Evolutionary conservation across 1,140 invertebrate genomes (phyloP).

Genomic region (Drosophila azteca): DNA sequence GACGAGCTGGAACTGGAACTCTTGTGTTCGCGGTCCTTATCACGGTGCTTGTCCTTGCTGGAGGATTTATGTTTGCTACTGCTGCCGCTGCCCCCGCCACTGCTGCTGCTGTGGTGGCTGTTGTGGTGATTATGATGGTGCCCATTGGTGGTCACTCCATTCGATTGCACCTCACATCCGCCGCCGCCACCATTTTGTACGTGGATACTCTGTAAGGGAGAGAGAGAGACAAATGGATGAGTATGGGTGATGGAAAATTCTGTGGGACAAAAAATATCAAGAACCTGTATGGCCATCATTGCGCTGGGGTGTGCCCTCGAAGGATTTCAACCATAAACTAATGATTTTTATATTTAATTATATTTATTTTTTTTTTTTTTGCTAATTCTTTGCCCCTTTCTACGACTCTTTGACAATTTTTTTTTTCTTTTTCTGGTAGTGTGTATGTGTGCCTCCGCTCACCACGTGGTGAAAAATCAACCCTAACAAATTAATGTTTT

Average conservation of each 20-base stretch:
- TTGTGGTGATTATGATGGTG: constrained; percentile 85
- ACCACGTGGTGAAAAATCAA: constrained; percentile 81
- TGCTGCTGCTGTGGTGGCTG: constrained; percentile 79
- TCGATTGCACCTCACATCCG: constrained; percentile 66
- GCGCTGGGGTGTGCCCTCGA: neutral
- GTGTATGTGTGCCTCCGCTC: constrained; percentile 19
- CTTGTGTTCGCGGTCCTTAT: constrained; percentile 84
- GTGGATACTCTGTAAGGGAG: constrained; percentile 63
- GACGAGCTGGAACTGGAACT: constrained; percentile 78
- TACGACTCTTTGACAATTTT: neutral
- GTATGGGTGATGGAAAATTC: constrained; percentile 2
- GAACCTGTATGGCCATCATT: constrained; percentile 32
- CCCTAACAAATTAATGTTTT: constrained; percentile 63
- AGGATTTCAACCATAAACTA: too few relatives aligned
- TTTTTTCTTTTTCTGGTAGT: neutral
- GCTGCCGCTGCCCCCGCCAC: constrained; percentile 85
- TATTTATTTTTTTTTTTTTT: neutral
- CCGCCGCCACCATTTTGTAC: constrained; percentile 78
- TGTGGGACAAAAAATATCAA: constrained; percentile 16
- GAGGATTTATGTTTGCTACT: constrained; percentile 87
- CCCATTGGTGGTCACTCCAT: constrained; percentile 84
- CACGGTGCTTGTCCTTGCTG: constrained; percentile 85
- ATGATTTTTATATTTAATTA: too few relatives aligned
- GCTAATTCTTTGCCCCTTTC: neutral
- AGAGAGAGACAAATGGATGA: neutral